Evolutionary conservation across 2,797 vertebrate species (phyloP).

Genomic region (Centroberyx gerrardi): DNA sequence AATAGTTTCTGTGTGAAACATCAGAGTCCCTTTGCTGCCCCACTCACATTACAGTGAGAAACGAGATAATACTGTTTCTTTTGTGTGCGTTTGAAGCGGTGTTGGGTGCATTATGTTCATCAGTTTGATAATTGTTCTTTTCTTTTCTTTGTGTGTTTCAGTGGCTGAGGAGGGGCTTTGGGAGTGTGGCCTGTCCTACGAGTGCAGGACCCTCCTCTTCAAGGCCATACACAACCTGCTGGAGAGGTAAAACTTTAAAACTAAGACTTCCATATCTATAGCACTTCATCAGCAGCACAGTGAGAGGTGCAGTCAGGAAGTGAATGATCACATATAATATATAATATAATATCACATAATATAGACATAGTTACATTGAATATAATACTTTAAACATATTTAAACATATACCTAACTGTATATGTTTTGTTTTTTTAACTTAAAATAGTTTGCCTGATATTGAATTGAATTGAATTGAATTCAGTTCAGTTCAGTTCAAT

Average conservation of each 20-base stretch:
- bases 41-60: neutral
- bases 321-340: neutral
- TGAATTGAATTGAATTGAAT: too few species aligned
- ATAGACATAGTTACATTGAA: slow-evolving; percentile 6
- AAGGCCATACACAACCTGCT: slow-evolving; percentile 98
- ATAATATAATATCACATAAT: slow-evolving; percentile 22
- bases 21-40: neutral
- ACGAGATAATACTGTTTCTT: neutral
- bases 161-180: slow-evolving; percentile 97
- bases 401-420: too few species aligned
- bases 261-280: neutral
- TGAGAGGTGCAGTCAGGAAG: slow-evolving; percentile 1
- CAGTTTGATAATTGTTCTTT: neutral
- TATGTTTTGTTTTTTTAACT: too few species aligned
- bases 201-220: slow-evolving; percentile 97
- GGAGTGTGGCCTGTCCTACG: slow-evolving; percentile 98
- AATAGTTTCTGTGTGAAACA: neutral
- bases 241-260: slow-evolving; percentile 93
- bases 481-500: too few species aligned
- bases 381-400: neutral
- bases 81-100: neutral
- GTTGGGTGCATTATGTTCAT: neutral
- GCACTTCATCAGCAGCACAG: slow-evolving; percentile 15
- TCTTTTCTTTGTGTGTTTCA: slow-evolving; percentile 68
- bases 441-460: neutral